A percentile compares a stretch with the other conserved stretches of the same genome.
Evolutionary conservation across 2,888 invertebrate species (phyloP).

Genomic region (Diogma glabrata): DNA sequence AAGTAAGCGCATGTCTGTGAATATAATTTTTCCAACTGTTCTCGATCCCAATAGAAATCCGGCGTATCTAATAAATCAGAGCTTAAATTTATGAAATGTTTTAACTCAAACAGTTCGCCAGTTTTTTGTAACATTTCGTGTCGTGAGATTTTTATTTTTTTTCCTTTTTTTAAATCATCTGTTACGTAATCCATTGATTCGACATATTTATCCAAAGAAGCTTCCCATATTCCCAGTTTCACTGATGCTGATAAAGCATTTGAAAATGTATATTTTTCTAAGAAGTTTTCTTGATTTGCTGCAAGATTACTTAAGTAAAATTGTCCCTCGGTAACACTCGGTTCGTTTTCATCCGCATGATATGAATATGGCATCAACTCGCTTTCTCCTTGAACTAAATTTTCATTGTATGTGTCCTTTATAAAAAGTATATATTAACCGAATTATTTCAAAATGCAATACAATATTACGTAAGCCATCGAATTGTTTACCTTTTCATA

Average conservation of each 20-base stretch:
- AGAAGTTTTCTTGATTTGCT: constrained; percentile 46
- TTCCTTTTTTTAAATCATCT: constrained; percentile 64
- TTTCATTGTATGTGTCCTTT: constrained; percentile 25
- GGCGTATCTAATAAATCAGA: constrained; percentile 91
- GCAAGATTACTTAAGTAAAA: constrained; percentile 36
- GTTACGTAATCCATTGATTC: constrained; percentile 73
- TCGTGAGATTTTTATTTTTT: constrained; percentile 47
- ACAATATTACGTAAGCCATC: neutral
- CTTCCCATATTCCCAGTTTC: constrained; percentile 90
- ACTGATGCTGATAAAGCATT: constrained; percentile 90
- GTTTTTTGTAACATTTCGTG: constrained; percentile 58
- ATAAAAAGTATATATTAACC: constrained; percentile 36
- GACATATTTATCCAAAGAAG: constrained; percentile 69
- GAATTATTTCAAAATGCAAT: constrained; percentile 43
- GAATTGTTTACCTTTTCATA: too few species aligned
- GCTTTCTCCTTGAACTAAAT: constrained; percentile 60
- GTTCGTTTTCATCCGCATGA: constrained; percentile 38
- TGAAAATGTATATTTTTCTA: constrained; percentile 90
- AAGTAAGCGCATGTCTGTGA: constrained; percentile 73
- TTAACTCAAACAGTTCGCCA: constrained; percentile 78
- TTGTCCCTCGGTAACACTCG: constrained; percentile 31
- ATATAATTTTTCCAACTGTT: constrained; percentile 76
- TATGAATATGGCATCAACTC: constrained; percentile 78
- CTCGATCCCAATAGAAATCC: constrained; percentile 97
- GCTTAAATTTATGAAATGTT: constrained; percentile 84